Conservation (phyloP, 2,888 invertebrate genomes). For the Melolontha melolontha region DNA sequence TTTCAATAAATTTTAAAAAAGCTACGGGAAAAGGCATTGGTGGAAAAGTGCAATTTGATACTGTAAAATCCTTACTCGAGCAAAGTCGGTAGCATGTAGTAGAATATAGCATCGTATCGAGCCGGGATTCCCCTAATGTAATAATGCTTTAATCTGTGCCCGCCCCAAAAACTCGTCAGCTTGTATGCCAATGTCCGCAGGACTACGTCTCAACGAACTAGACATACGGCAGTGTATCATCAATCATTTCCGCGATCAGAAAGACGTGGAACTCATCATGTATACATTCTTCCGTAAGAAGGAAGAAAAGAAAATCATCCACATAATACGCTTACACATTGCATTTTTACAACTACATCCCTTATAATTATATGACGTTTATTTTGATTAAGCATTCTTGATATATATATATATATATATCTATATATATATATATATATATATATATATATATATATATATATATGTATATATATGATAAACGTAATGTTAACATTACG, state of each 20-base stretch:
- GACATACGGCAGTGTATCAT: constrained; percentile 59
- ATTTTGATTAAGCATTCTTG: too few relatives aligned
- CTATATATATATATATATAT: too few relatives aligned
- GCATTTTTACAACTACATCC: constrained; percentile 30
- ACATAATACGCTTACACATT: constrained; percentile 38
- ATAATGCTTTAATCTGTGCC: constrained; percentile 62
- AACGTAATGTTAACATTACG: too few relatives aligned
- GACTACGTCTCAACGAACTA: constrained; percentile 56
- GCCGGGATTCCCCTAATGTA: constrained; percentile 60
- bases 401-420: too few relatives aligned
- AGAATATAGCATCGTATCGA: constrained; percentile 49
- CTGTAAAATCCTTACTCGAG: constrained; percentile 48
- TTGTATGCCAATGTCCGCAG: constrained; percentile 60
- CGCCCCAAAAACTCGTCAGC: constrained; percentile 58
- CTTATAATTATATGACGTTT: neutral
- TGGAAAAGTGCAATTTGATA: constrained; percentile 48
- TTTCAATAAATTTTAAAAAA: constrained; percentile 50
- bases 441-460: too few relatives aligned
- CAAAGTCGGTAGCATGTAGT: constrained; percentile 45
- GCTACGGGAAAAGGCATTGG: constrained; percentile 34
- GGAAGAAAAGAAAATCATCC: constrained; percentile 41
- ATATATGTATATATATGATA: too few relatives aligned
- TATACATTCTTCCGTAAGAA: constrained; percentile 48
- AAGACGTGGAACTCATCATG: constrained; percentile 55
- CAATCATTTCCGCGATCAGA: constrained; percentile 61